phyloP scores from a whole-genome alignment of 2,113 vertebrate genomes.

The Phaetusa simplex region DNA sequence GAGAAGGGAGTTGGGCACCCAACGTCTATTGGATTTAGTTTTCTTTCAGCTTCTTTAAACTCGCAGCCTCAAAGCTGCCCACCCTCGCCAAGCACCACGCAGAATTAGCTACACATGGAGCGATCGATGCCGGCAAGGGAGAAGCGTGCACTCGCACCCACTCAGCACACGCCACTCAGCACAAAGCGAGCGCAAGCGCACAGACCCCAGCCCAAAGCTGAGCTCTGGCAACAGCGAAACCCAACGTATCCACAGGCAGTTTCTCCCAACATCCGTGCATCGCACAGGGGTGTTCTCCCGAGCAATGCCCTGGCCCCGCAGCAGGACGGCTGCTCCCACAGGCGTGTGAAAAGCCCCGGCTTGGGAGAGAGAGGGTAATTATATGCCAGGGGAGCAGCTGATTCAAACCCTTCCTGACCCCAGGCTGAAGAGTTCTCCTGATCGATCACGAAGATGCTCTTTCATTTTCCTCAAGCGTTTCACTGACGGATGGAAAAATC shows the following conservation, averaged over 20 bases:
- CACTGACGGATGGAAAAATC: slow-evolving; percentile 80
- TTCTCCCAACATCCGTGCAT: neutral
- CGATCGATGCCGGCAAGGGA: neutral
- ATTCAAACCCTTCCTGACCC: slow-evolving; percentile 68
- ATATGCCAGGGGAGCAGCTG: slow-evolving; percentile 60
- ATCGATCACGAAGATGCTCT: slow-evolving; percentile 76
- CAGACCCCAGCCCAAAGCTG: neutral
- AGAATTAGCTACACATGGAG: neutral
- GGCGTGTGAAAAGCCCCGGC: neutral
- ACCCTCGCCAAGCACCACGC: neutral
- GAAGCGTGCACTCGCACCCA: neutral
- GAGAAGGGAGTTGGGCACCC: neutral
- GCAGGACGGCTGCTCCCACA: neutral
- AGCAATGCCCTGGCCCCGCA: neutral
- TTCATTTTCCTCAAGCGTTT: slow-evolving; percentile 77
- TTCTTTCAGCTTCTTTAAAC: slow-evolving; percentile 15
- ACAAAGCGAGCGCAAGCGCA: neutral
- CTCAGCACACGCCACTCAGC: neutral
- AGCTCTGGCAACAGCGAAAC: neutral
- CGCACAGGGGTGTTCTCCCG: fast-evolving
- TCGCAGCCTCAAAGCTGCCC: neutral
- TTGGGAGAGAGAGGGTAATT: slow-evolving; percentile 58
- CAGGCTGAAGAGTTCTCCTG: slow-evolving; percentile 67
- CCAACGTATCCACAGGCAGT: neutral
- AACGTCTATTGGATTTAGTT: neutral